phyloP scores from a whole-genome alignment of 30 jellyfish, hydroid and myxozoan genomes.

The Hydra vulgaris region DNA sequence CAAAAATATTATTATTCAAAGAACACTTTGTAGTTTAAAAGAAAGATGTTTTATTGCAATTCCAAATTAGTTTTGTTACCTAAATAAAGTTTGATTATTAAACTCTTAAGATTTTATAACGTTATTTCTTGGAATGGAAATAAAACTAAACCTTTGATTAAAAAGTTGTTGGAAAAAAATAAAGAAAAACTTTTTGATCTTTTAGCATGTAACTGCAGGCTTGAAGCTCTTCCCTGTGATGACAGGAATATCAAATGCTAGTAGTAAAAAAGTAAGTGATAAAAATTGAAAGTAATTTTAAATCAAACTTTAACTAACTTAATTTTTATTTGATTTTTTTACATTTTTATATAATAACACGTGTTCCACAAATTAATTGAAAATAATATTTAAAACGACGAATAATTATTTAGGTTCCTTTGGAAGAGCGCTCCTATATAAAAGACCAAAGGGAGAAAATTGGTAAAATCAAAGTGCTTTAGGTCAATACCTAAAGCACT shows the following conservation, averaged over 20 bases:
- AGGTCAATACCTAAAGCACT: too few relatives aligned
- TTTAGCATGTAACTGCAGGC: neutral
- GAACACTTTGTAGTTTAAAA: neutral
- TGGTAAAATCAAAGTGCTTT: too few relatives aligned
- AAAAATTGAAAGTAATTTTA: too few relatives aligned
- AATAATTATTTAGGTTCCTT: too few relatives aligned
- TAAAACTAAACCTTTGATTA: neutral
- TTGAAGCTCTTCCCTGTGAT: neutral
- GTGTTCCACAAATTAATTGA: too few relatives aligned
- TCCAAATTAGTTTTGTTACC: neutral
- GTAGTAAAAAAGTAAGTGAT: too few relatives aligned
- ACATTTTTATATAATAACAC: too few relatives aligned
- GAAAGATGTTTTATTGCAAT: neutral
- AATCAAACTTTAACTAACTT: too few relatives aligned
- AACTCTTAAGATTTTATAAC: neutral
- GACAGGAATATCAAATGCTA: neutral
- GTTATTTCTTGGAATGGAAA: neutral
- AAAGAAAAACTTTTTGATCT: neutral
- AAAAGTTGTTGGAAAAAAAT: neutral
- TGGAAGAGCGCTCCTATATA: too few relatives aligned
- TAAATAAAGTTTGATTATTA: neutral
- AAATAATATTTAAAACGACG: too few relatives aligned
- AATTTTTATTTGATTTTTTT: too few relatives aligned
- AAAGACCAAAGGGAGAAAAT: too few relatives aligned
- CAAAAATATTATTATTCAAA: neutral